A percentile compares a stretch with the other conserved stretches of the same genome.
Evolutionary conservation across 92 coral and sea anemone species (phyloP).

Genomic region (Zoanthus gigantus): DNA sequence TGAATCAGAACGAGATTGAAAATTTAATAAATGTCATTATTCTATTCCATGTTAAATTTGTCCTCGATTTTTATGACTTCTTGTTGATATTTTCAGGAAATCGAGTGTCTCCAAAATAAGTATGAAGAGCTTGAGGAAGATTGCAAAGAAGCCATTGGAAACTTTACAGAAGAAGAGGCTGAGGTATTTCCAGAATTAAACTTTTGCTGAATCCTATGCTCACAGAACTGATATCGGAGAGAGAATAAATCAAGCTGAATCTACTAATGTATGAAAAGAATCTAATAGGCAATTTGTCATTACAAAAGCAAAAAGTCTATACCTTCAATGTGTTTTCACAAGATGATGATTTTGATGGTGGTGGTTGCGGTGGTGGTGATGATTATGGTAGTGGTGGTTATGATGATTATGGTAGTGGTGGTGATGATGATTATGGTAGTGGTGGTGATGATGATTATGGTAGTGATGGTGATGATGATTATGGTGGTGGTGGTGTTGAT

Average conservation of each 20-base stretch:
- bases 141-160: constrained; percentile 78
- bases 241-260: not conserved
- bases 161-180: constrained; percentile 93
- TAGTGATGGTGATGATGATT: too few species aligned
- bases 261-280: too few species aligned
- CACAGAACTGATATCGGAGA: not conserved
- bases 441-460: too few species aligned
- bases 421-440: too few species aligned
- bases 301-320: not conserved
- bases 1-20: not conserved
- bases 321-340: not conserved
- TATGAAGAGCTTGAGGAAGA: constrained; percentile 57
- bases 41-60: not conserved
- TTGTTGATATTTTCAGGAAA: constrained; percentile 72
- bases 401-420: not conserved
- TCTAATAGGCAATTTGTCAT: too few species aligned
- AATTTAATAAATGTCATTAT: not conserved
- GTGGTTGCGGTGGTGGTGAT: not conserved
- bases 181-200: constrained; percentile 67
- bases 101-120: constrained; percentile 85
- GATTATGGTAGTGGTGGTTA: not conserved
- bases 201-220: too few species aligned
- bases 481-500: too few species aligned
- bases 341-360: not conserved
- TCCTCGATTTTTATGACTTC: not conserved